These are phyloP conservation scores for Tokudaia muenninki DNA, from an alignment of 2,797 vertebrate species.

Conservation along the genomic window DNA sequence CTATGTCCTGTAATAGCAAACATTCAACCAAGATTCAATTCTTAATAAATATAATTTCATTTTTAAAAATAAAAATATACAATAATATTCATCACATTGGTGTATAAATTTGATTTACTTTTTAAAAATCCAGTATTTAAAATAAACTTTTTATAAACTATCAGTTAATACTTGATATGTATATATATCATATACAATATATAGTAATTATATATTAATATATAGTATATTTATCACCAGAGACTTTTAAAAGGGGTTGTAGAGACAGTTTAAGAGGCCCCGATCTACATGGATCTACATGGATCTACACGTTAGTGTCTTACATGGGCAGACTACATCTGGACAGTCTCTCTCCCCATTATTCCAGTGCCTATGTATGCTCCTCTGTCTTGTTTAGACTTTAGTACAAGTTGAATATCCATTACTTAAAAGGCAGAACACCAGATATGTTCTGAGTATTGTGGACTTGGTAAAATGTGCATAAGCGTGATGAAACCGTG, in stretches of 20 bases:
- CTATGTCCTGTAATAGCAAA: background rate
- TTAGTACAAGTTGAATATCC: background rate
- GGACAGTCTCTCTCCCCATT: background rate
- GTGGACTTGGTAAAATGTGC: background rate
- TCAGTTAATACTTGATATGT: background rate
- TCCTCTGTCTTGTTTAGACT: background rate
- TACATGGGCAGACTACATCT: background rate
- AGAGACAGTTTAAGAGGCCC: background rate
- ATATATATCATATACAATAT: background rate
- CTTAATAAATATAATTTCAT: background rate
- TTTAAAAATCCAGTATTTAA: background rate
- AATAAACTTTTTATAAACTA: background rate
- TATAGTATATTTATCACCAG: background rate
- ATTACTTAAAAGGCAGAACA: background rate
- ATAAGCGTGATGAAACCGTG: background rate
- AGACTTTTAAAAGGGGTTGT: background rate
- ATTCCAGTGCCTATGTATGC: background rate
- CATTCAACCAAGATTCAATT: background rate
- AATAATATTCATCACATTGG: background rate
- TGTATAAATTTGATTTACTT: background rate
- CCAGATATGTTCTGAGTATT: background rate
- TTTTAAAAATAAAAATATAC: background rate
- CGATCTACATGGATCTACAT: background rate
- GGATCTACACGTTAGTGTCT: background rate
- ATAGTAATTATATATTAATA: background rate